Base-by-base conservation (phyloP, 2,113 vertebrate genomes). In the Acanthochromis polyacanthus region DNA sequence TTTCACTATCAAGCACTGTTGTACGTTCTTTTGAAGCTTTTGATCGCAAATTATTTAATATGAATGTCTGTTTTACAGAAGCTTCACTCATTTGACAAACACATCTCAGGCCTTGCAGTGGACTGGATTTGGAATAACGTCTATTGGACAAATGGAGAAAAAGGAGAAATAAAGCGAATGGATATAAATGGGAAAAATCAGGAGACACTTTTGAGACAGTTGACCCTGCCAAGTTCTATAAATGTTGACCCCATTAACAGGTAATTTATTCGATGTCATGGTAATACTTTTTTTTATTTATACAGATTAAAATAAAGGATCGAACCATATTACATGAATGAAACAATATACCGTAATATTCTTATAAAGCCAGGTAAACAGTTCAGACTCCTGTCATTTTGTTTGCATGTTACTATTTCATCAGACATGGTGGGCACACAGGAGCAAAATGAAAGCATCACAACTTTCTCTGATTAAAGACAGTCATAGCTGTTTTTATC, bases 91-190 rank as follows among this genome's bases (percentile, higher is more conserved):
- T 86, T 94, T 84, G 95, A 95, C 72, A 95, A 95, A 94, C 95
- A 95, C 65, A 89, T 97, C 77, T 95, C 96, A 10, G 97, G 96
- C 53, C 95, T 99, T 77, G 95, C 95, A 77, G 93, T 99, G 87
- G 95, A 99, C 82, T 99, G 97, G 97, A 91, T 97, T 88, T 93
- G 94, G 83, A 95, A 95, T 75, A 75, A 89, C 19, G 72, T 98
- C 48, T 94, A 96, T 52, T 97, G 97, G 96, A 95, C 94, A 77
- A 95, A 95, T 63, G 92, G 73, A 46, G 92, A 95, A 75, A 96
- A 95, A 81, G 96, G 96, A 86, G 95, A 90, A 57, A 95, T 99
- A 84, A 96, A 95, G 80, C 92, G 63, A 46, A 96, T 96, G 3
- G 94, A 95, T 65, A 84, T 93, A 77, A 92, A 95, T 75, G 96